A percentile compares a stretch with the other conserved stretches of the same genome.
phyloP scores from a whole-genome alignment of 2,888 invertebrate species.

The Tolmerus cingulatus region DNA sequence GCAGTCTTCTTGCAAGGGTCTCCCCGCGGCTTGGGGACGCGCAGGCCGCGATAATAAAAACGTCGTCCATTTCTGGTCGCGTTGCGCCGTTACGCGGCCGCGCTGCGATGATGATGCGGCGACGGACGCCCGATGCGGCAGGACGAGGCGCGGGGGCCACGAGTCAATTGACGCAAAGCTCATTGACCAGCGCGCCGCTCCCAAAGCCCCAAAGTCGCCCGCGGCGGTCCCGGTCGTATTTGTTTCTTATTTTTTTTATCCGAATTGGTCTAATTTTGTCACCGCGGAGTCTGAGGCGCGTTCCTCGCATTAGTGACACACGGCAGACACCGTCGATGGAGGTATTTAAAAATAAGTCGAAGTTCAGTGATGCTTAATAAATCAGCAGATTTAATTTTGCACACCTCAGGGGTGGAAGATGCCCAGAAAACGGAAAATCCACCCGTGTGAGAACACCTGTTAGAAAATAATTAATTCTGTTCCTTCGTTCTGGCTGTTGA shows the following conservation, averaged over 20 bases:
- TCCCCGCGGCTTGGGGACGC: not conserved
- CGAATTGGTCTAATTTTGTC: not conserved
- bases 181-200: not conserved
- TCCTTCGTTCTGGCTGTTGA: too few relatives aligned
- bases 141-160: not conserved
- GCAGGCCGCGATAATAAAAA: not conserved
- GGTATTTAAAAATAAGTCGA: conserved; percentile 5
- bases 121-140: not conserved
- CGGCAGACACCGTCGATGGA: not conserved
- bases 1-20: not conserved
- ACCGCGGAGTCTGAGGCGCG: not conserved
- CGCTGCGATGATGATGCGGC: not conserved
- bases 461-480: too few relatives aligned
- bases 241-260: not conserved
- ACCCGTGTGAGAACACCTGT: too few relatives aligned
- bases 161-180: not conserved
- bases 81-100: conserved; percentile 2
- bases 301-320: not conserved
- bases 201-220: not conserved
- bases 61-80: conserved; percentile 1
- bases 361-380: not conserved
- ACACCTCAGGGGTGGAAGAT: not conserved
- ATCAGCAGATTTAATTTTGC: not conserved
- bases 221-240: not conserved
- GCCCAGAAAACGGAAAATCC: not conserved